Evolutionary conservation across 2,797 vertebrate species (phyloP).

Genomic region (Schizopygopsis malacanthus): DNA sequence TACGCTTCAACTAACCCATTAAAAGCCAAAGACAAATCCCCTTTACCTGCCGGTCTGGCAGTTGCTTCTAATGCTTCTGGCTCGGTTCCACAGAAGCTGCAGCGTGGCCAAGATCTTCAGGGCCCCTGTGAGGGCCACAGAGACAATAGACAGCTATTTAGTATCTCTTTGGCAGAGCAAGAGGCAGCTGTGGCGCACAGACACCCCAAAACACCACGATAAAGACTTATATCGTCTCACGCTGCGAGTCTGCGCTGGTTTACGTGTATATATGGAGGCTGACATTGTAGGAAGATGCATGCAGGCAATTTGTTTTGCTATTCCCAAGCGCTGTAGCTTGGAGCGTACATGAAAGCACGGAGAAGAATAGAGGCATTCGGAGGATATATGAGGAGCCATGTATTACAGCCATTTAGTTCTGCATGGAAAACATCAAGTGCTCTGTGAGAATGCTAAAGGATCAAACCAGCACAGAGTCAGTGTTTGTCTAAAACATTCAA

Average conservation of each 20-base stretch:
- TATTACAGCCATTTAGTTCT: conserved; percentile 38
- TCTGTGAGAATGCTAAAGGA: not conserved
- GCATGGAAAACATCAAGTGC: conserved; percentile 38
- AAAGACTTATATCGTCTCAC: conserved; percentile 16
- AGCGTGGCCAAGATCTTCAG: conserved; percentile 44
- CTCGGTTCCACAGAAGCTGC: conserved; percentile 30
- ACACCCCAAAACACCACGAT: conserved; percentile 5
- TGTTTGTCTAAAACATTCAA: conserved; percentile 33
- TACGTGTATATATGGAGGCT: not conserved
- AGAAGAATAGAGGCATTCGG: conserved; percentile 7
- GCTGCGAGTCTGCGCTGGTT: conserved; percentile 7
- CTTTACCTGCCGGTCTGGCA: conserved; percentile 43
- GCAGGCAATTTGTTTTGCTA: conserved; percentile 28
- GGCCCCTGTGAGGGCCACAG: conserved; percentile 28
- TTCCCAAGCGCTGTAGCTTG: conserved; percentile 23
- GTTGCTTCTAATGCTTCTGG: conserved; percentile 43
- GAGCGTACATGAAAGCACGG: conserved; percentile 27
- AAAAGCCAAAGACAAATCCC: conserved; percentile 22
- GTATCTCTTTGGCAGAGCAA: conserved; percentile 39
- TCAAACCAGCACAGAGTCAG: conserved; percentile 7
- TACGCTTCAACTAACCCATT: not conserved
- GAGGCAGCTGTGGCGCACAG: conserved; percentile 17
- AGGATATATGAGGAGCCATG: conserved; percentile 43
- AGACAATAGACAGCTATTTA: conserved; percentile 53
- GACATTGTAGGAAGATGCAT: conserved; percentile 39